Evolutionary conservation across 2,113 vertebrate species (phyloP).

Genomic region (Chlorodrepanis virens): DNA sequence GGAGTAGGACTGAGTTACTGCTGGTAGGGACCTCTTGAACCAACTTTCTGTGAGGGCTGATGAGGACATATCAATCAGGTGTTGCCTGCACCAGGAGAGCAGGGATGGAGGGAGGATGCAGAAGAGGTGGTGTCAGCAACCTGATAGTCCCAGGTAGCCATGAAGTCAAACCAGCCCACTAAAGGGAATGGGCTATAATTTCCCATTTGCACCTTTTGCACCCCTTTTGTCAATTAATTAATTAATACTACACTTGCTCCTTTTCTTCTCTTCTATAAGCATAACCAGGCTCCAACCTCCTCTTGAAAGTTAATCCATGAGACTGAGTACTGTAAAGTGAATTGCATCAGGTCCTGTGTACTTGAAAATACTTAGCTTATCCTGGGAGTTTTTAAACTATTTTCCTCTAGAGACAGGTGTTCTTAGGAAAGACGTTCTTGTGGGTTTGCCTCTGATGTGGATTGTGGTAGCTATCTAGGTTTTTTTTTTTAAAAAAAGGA

Average conservation of each 20-base stretch:
- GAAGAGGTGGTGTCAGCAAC: neutral
- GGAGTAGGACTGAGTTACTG: neutral
- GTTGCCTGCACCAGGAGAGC: neutral
- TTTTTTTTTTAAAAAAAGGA: no score
- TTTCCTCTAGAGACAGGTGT: neutral
- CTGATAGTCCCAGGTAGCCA: neutral
- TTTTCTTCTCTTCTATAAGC: neutral
- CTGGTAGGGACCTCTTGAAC: neutral
- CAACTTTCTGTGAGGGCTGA: neutral
- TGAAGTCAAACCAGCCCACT: neutral
- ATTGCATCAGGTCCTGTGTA: neutral
- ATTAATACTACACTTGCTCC: neutral
- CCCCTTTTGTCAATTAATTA: neutral
- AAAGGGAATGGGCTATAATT: neutral
- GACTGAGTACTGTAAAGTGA: neutral
- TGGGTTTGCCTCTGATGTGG: neutral
- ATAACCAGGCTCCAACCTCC: neutral
- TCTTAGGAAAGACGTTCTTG: neutral
- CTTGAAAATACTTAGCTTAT: neutral
- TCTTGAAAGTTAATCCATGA: neutral
- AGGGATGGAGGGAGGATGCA: neutral
- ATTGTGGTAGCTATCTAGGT: neutral
- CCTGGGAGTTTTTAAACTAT: neutral
- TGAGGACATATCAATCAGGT: fast-evolving
- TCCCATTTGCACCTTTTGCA: neutral